These are phyloP conservation scores for Ia io DNA, from an alignment of 2,113 vertebrate genomes.

Conservation along the genomic window DNA sequence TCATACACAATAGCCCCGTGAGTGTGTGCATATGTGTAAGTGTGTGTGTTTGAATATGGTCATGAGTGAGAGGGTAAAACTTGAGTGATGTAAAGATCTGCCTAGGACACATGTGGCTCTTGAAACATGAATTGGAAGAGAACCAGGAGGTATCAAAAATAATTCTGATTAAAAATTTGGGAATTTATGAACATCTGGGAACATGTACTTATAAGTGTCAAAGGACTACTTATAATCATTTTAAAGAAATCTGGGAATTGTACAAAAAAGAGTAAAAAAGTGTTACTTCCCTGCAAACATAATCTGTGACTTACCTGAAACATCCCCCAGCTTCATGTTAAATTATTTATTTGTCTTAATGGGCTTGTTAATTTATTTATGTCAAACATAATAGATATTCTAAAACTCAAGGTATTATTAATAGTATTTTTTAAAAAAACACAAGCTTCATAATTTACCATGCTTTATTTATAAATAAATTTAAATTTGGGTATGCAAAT, in stretches of 20 bases:
- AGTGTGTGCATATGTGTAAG: not conserved
- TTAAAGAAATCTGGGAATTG: not conserved
- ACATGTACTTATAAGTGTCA: not conserved
- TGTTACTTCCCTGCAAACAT: not conserved
- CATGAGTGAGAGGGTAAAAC: not conserved
- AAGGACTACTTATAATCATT: not conserved
- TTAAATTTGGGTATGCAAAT: not conserved
- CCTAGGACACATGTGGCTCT: not conserved
- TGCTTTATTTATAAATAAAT: conserved; percentile 34
- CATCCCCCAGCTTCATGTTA: not conserved
- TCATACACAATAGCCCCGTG: not conserved
- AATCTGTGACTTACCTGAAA: not conserved
- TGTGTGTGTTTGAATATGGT: not conserved
- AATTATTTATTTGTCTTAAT: conserved; percentile 36
- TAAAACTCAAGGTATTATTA: not conserved
- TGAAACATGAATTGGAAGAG: not conserved
- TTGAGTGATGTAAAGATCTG: not conserved
- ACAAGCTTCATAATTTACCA: not conserved
- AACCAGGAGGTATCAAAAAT: not conserved
- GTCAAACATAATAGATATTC: not conserved
- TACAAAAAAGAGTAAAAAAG: not conserved
- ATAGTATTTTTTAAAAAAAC: conserved; percentile 22
- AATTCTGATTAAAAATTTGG: conserved; percentile 3
- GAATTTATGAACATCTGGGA: conserved; percentile 22
- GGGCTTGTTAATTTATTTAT: not conserved